Evolutionary conservation across 2,113 vertebrate species (phyloP).

Genomic region (Nymphicus hollandicus): DNA sequence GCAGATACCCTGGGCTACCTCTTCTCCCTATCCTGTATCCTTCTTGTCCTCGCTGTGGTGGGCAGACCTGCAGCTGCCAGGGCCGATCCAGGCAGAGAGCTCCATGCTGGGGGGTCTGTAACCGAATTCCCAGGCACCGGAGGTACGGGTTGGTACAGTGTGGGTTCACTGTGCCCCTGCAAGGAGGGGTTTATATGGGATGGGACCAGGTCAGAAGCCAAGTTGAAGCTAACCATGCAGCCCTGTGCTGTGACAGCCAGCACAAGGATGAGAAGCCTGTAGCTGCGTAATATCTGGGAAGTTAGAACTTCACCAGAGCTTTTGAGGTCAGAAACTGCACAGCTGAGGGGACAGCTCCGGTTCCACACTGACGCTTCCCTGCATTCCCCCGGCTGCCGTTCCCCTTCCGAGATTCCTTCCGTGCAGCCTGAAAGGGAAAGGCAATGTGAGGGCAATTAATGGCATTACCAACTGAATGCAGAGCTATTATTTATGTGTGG

Average conservation of each 20-base stretch:
- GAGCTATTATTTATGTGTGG: background rate
- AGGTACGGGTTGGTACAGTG: background rate
- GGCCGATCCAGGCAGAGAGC: background rate
- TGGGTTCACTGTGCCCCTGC: background rate
- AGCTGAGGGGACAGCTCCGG: background rate
- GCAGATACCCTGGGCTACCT: background rate
- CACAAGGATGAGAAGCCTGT: background rate
- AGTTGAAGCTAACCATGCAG: background rate
- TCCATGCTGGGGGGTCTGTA: background rate
- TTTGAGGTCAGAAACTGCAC: background rate
- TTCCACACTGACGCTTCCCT: background rate
- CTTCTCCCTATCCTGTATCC: background rate
- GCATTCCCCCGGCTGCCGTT: background rate
- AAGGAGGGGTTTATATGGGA: background rate
- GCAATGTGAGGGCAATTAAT: background rate
- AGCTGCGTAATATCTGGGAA: background rate
- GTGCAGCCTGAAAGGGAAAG: constrained; percentile 30
- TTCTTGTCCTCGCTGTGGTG: background rate
- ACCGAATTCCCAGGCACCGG: fast-evolving
- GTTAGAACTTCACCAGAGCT: background rate
- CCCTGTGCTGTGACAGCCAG: background rate
- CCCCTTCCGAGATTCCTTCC: background rate
- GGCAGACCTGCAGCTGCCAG: background rate
- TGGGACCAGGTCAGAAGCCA: background rate
- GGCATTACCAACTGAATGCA: background rate